A percentile compares a stretch with the other conserved stretches of the same genome.
These are phyloP conservation scores for Loris lydekkerianus DNA, from an alignment of 2,797 vertebrate genomes.

Conservation along the genomic window DNA sequence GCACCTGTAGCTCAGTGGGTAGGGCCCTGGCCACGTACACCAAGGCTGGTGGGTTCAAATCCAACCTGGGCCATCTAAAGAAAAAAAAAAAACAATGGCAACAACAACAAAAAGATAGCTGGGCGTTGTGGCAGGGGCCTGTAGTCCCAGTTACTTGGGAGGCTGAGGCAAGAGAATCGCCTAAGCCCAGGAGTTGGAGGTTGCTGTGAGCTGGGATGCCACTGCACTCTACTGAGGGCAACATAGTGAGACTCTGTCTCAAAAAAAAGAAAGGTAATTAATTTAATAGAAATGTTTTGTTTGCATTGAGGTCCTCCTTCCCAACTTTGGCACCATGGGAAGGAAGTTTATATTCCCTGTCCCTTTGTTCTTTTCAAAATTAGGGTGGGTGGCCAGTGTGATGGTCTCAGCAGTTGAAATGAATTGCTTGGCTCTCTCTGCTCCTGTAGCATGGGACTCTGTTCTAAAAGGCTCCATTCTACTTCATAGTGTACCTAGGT, in stretches of 20 bases:
- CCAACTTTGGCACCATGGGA: not conserved
- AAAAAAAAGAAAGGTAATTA: not conserved
- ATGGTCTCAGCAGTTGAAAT: not conserved
- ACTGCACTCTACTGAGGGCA: not conserved
- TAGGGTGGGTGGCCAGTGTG: fast-evolving
- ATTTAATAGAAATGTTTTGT: not conserved
- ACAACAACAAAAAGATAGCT: not conserved
- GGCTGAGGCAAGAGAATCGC: not conserved
- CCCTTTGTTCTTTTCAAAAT: not conserved
- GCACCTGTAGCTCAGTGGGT: no score
- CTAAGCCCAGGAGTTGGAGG: not conserved
- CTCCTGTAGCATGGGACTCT: not conserved
- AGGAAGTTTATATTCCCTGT: not conserved
- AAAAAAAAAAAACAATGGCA: no score
- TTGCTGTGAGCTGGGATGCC: not conserved
- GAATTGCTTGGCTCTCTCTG: fast-evolving
- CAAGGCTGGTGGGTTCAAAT: no score
- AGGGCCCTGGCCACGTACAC: no score
- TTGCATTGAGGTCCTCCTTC: fast-evolving
- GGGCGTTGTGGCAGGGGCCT: not conserved
- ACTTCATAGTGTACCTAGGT: not conserved
- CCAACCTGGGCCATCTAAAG: no score
- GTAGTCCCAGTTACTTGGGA: not conserved
- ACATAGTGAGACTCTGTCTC: not conserved
- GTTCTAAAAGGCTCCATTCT: not conserved